Evolutionary conservation across 2,888 invertebrate genomes (phyloP).

Genomic region (Callyntrura sp.): DNA sequence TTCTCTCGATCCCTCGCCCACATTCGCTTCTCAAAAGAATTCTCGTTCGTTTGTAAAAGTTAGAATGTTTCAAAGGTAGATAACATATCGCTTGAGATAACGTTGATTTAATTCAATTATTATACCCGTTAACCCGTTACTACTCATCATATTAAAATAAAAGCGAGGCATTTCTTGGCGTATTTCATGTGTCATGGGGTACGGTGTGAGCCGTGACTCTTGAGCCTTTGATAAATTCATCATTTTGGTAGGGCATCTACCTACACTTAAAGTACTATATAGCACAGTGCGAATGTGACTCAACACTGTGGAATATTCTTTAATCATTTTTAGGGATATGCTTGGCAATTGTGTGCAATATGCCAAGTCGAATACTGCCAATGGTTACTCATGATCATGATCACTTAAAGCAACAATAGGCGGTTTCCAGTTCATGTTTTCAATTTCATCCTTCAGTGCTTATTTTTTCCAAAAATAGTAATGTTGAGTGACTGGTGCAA

Average conservation of each 20-base stretch:
- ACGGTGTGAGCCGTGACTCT: too few species aligned
- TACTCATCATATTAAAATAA: neutral
- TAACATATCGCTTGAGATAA: too few species aligned
- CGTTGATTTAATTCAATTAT: constrained; percentile 1
- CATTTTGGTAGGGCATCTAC: too few species aligned
- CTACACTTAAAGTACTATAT: too few species aligned
- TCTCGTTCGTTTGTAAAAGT: neutral
- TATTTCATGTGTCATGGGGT: too few species aligned
- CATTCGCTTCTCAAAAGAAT: neutral
- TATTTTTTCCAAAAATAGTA: constrained; percentile 29
- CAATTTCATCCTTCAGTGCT: constrained; percentile 66
- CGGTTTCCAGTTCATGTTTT: constrained; percentile 13
- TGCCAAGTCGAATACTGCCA: constrained; percentile 56
- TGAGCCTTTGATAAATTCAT: too few species aligned
- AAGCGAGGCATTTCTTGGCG: too few species aligned
- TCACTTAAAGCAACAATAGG: neutral
- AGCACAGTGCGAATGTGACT: too few species aligned
- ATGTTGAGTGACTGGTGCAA: neutral
- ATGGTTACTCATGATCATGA: constrained; percentile 55
- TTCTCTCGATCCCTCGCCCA: constrained; percentile 9
- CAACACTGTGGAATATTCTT: too few species aligned
- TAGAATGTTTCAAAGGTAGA: too few species aligned
- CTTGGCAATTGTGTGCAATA: constrained; percentile 24
- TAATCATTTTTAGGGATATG: too few species aligned
- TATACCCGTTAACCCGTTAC: too few species aligned